Evolutionary conservation across 2,888 invertebrate species (phyloP), one percentile per base, ranked within the genome.

Genomic region (Phaonia tiefii): DNA sequence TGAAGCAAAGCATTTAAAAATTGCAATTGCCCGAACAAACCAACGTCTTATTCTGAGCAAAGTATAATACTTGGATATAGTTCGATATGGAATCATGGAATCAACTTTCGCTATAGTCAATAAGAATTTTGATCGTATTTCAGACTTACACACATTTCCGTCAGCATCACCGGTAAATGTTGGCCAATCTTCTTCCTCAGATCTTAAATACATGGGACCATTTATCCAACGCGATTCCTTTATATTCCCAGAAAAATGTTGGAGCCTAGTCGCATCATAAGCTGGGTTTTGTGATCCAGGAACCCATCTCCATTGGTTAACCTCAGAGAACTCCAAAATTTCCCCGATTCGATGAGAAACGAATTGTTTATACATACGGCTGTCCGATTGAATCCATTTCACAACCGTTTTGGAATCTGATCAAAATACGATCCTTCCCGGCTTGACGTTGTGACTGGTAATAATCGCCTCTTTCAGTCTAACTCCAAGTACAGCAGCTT

Each of bases 281-380:
- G 58, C 58, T 8, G 77, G 72, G 46, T 77, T 77, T 10, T 31
- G 17, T 13, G 25, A 15, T 44, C 76, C 76, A 1, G 76, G 76
- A 15, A 77, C 44, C 76, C 76, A 77, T 15, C 66, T 31, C 72
- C 72, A 77, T 46, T 77, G 37, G n/a, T 66, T 56, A 13, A 26
- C 51, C 0, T 25, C 10, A 10, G 60, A 60, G 8, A 8, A 37
- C 22, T 78, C 78, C 15, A 78, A 37, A 51, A 73, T 73, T 37
- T 73, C 78, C 0, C 51, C 44, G 7, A 73, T 22, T 10, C 78
- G 73, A 69, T 73, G 69, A 1, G 37, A 39, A 1, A 78, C 78
- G 46, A 69, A 78, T 39, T 78, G 78, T 31, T 78, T 73, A 20
- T 69, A 73, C 0, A 44, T 56, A 20, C 73, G 39, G 37, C 17